Conservation (phyloP, 2,113 vertebrate genomes). For the Marmota flaviventris region DNA sequence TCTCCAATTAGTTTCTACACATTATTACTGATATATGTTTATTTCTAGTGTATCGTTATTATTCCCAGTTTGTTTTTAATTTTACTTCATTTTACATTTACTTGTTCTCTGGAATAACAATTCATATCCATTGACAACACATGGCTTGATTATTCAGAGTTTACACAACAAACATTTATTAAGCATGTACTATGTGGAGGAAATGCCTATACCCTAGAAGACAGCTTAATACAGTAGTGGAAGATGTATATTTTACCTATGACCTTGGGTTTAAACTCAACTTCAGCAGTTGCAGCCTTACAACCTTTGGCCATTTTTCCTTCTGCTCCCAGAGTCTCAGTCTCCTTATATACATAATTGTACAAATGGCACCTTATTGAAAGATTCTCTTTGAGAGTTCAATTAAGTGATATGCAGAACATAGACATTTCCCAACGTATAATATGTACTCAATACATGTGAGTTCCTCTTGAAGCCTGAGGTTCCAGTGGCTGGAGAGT, state of each 20-base stretch:
- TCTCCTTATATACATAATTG: neutral
- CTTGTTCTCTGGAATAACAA: neutral
- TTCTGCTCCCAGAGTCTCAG: neutral
- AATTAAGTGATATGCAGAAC: constrained; percentile 26
- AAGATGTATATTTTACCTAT: neutral
- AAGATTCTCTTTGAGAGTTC: neutral
- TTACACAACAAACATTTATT: constrained; percentile 8
- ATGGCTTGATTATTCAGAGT: neutral
- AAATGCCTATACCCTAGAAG: neutral
- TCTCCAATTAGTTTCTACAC: constrained; percentile 1
- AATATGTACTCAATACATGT: neutral
- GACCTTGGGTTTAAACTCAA: constrained; percentile 16
- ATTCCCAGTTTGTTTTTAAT: constrained; percentile 35
- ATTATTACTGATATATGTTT: neutral
- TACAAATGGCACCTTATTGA: neutral
- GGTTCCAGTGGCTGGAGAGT: neutral
- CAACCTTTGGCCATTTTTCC: neutral
- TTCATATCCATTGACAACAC: neutral
- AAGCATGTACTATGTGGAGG: neutral
- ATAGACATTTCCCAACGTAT: neutral
- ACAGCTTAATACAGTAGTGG: neutral
- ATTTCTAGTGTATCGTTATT: constrained; percentile 38
- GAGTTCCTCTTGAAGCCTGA: neutral
- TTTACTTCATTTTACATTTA: constrained; percentile 25
- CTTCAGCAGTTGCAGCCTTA: neutral